A percentile compares a stretch with the other conserved stretches of the same genome.
phyloP scores from a whole-genome alignment of 2,888 invertebrate species.

The Aphrophora alni region DNA sequence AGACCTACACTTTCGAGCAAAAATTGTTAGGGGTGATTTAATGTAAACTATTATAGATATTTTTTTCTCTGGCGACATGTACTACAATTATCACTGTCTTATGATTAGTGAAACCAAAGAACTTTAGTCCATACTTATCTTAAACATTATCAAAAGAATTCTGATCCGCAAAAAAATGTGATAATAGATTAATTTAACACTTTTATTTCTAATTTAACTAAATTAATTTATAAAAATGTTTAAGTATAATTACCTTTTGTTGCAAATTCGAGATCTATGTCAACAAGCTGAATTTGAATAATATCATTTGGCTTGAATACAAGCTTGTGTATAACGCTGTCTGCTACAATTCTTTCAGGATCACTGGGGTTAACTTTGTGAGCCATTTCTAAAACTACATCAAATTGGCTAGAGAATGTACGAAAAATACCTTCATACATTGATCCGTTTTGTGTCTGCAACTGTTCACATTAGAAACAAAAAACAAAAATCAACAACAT shows the following conservation, averaged over 20 bases:
- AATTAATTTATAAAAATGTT: no score
- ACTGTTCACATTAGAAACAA: conserved; percentile 54
- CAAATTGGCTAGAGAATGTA: conserved; percentile 88
- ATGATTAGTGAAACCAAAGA: no score
- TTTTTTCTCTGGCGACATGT: no score
- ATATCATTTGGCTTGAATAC: conserved; percentile 87
- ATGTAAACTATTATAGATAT: no score
- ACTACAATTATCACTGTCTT: no score
- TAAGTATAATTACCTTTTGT: conserved; percentile 67
- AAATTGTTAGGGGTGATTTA: no score
- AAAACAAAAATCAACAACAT: background rate
- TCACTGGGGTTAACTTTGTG: conserved; percentile 72
- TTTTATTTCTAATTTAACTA: no score
- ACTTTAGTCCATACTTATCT: no score
- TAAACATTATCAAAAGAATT: no score
- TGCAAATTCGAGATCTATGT: conserved; percentile 89
- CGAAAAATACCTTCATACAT: conserved; percentile 89
- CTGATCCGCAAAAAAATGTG: no score
- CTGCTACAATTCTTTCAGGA: conserved; percentile 69
- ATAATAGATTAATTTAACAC: no score
- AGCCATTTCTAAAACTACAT: conserved; percentile 86
- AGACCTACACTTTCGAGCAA: no score
- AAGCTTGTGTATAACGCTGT: conserved; percentile 76
- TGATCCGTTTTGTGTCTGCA: conserved; percentile 82
- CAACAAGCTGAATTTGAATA: conserved; percentile 79